Evolutionary conservation across 1,140 invertebrate species (phyloP).

Genomic region (Oreohelix idahoensis): DNA sequence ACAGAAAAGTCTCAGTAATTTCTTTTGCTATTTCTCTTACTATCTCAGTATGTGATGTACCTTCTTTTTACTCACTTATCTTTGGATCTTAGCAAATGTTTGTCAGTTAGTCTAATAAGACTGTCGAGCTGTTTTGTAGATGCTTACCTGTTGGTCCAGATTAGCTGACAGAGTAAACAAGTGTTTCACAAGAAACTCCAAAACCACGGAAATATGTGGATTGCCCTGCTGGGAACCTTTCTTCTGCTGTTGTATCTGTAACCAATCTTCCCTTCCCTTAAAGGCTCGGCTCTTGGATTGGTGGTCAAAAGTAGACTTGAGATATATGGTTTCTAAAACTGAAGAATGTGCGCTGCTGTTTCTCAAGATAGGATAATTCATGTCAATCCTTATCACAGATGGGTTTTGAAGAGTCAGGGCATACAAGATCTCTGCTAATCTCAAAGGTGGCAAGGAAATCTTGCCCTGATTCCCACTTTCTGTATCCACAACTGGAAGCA

Average conservation of each 20-base stretch:
- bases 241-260: neutral
- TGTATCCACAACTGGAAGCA: constrained; percentile 6
- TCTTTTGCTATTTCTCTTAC: too few relatives aligned
- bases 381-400: neutral
- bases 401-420: neutral
- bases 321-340: neutral
- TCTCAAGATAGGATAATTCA: neutral
- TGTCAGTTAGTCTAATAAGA: too few relatives aligned
- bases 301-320: constrained; percentile 5
- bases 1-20: too few relatives aligned
- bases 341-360: neutral
- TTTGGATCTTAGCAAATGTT: too few relatives aligned
- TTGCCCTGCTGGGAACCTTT: neutral
- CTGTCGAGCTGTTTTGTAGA: too few relatives aligned
- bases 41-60: too few relatives aligned
- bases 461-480: neutral
- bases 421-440: constrained; percentile 8
- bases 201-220: neutral
- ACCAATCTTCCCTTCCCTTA: neutral
- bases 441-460: neutral
- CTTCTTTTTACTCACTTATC: too few relatives aligned
- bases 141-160: constrained; percentile 3
- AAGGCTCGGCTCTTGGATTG: neutral
- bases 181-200: constrained; percentile 1
- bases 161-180: too few relatives aligned